Evolutionary conservation across 2,888 invertebrate species (phyloP).

Genomic region (Eupithecia insigniata): DNA sequence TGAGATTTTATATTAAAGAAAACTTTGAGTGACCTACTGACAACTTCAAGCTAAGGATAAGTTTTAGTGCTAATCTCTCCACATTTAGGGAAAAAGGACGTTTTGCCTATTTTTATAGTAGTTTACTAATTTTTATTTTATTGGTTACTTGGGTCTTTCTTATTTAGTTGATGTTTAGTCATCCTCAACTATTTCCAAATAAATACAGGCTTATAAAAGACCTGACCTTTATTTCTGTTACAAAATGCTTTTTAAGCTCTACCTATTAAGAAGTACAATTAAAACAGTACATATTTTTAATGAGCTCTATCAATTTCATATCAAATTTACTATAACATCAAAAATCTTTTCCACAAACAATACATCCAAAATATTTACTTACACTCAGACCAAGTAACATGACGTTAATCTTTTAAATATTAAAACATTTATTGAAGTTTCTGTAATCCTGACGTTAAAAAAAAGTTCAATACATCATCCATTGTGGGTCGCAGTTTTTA

Average conservation of each 20-base stretch:
- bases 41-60: neutral
- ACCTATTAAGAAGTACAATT: neutral
- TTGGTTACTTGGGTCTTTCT: neutral
- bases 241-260: neutral
- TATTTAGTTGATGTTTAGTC: neutral
- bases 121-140: neutral
- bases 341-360: slow-evolving; percentile 62
- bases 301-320: neutral
- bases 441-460: slow-evolving; percentile 68
- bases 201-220: neutral
- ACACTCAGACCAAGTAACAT: slow-evolving; percentile 62
- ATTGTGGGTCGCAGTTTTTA: slow-evolving; percentile 77
- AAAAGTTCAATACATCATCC: slow-evolving; percentile 74
- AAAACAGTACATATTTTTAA: neutral
- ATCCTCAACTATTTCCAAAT: neutral
- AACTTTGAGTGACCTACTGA: neutral
- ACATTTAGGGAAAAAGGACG: neutral
- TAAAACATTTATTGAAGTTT: slow-evolving; percentile 78
- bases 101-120: neutral
- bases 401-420: slow-evolving; percentile 83
- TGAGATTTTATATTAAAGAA: slow-evolving; percentile 32
- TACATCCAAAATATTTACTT: slow-evolving; percentile 54
- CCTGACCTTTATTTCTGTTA: neutral
- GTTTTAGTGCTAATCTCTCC: too few species aligned
- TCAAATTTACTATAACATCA: neutral